phyloP scores from a whole-genome alignment of 2,113 vertebrate species.

The Myiagra hebetior region DNA sequence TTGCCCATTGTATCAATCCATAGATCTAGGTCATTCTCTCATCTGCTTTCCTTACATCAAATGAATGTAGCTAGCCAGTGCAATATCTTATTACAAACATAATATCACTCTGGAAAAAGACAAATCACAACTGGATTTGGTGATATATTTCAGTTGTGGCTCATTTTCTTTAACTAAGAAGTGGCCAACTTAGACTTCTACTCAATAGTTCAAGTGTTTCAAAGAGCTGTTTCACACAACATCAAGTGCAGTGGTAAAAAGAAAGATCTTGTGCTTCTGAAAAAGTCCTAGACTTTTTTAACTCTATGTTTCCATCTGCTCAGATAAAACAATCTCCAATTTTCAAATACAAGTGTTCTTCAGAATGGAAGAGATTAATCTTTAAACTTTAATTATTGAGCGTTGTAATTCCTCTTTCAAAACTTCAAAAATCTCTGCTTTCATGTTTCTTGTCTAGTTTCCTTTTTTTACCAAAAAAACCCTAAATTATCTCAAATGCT shows the following conservation, averaged over 20 bases:
- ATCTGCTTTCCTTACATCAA: not conserved
- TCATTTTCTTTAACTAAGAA: not conserved
- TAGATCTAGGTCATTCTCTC: not conserved
- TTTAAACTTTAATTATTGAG: not conserved
- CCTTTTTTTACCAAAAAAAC: not conserved
- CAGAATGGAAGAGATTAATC: not conserved
- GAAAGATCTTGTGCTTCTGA: not conserved
- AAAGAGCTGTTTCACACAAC: not conserved
- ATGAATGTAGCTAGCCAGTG: not conserved
- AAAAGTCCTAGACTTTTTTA: not conserved
- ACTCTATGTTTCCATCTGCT: not conserved
- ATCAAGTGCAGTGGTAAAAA: not conserved
- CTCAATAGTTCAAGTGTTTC: not conserved
- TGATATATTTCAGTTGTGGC: not conserved
- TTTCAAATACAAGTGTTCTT: not conserved
- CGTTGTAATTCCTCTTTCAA: not conserved
- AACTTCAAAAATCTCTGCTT: not conserved
- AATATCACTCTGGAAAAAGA: not conserved
- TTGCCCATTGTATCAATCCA: not conserved
- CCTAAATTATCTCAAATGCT: not conserved
- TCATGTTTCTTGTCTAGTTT: not conserved
- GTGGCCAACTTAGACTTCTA: not conserved
- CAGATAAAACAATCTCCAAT: not conserved
- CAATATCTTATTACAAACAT: not conserved
- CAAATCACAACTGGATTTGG: not conserved